phyloP scores from a whole-genome alignment of 2,797 vertebrate genomes.

The Acridotheres tristis region DNA sequence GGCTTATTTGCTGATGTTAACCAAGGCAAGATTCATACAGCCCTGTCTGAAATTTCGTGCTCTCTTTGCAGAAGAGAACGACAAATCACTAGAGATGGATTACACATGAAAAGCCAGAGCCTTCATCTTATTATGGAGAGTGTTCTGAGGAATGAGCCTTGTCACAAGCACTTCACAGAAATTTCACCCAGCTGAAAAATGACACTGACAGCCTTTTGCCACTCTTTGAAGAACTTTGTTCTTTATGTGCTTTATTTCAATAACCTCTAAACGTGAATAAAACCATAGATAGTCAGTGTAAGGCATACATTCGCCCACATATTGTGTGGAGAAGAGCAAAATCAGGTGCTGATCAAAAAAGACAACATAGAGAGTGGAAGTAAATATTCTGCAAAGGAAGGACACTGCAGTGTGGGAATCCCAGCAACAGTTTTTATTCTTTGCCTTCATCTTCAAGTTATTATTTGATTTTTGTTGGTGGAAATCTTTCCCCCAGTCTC shows the following conservation, averaged over 20 bases:
- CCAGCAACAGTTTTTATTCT: background rate
- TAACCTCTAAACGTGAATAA: background rate
- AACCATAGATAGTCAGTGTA: background rate
- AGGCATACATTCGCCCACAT: background rate
- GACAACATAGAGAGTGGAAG: background rate
- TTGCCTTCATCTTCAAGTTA: background rate
- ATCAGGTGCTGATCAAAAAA: background rate
- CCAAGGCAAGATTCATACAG: background rate
- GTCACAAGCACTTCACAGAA: background rate
- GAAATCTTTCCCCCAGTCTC: background rate
- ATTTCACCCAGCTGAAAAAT: background rate
- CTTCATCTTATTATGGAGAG: background rate
- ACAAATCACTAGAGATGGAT: background rate
- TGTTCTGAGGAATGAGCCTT: background rate
- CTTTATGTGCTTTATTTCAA: background rate
- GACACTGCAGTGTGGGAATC: background rate
- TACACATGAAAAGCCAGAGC: background rate
- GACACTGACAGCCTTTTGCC: background rate
- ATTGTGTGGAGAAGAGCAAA: background rate
- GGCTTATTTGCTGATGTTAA: background rate
- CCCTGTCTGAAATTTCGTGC: background rate
- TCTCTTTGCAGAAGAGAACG: background rate
- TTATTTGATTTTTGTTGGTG: background rate
- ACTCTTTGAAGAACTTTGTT: background rate
- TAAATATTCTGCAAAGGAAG: background rate